Evolutionary conservation across 2,888 invertebrate species (phyloP).

Genomic region (Oligia fasciuncula): DNA sequence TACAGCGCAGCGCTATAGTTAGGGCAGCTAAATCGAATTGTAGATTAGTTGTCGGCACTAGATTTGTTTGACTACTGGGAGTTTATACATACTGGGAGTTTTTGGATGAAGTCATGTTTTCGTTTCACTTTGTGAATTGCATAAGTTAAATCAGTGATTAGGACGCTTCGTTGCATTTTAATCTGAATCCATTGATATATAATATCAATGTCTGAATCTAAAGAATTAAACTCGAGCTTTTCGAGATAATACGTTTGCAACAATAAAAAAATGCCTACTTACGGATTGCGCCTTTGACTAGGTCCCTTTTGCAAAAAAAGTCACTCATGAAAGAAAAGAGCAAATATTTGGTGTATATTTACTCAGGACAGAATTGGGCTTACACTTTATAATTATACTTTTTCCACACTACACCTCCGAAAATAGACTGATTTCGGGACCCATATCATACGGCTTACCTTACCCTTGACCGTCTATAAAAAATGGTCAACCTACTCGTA

Average conservation of each 20-base stretch:
- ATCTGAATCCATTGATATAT: not conserved
- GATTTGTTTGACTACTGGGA: slow-evolving; percentile 24
- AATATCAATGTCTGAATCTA: too few species aligned
- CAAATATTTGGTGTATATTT: slow-evolving; percentile 25
- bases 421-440: slow-evolving; percentile 17
- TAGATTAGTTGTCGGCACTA: slow-evolving; percentile 55
- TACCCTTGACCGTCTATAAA: slow-evolving; percentile 2
- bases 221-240: not conserved
- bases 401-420: not conserved
- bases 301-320: slow-evolving; percentile 10
- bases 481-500: not conserved
- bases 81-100: slow-evolving; percentile 34
- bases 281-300: not conserved
- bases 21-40: slow-evolving; percentile 48
- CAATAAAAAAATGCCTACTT: not conserved
- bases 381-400: not conserved
- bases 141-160: not conserved
- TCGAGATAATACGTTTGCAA: not conserved
- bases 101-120: not conserved
- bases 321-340: slow-evolving; percentile 1
- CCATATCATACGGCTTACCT: not conserved
- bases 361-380: not conserved
- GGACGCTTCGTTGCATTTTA: not conserved
- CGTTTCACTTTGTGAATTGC: not conserved
- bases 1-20: slow-evolving; percentile 28